A percentile compares a stretch with the other conserved stretches of the same genome.
phyloP scores from a whole-genome alignment of 1,140 invertebrate species.

The Hypsibius dujardini region DNA sequence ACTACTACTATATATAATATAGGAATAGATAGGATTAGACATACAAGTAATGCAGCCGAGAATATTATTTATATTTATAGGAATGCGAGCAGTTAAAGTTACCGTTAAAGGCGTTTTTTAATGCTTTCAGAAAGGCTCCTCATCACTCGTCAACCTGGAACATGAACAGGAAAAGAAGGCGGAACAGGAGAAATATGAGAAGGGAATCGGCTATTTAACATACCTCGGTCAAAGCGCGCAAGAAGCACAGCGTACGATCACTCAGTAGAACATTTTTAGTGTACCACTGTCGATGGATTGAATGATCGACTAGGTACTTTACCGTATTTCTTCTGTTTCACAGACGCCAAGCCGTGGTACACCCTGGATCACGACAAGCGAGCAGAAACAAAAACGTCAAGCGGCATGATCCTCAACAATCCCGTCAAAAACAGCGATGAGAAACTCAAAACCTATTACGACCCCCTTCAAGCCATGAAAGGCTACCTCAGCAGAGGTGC shows the following conservation, averaged over 20 bases:
- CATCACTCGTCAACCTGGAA: conserved; percentile 52
- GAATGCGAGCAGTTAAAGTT: too few relatives aligned
- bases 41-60: too few relatives aligned
- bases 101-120: too few relatives aligned
- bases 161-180: conserved; percentile 75
- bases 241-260: conserved; percentile 41
- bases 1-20: too few relatives aligned
- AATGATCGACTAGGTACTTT: conserved; percentile 28
- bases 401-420: conserved; percentile 37
- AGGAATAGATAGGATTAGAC: too few relatives aligned
- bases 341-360: conserved; percentile 26
- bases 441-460: conserved; percentile 35
- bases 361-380: conserved; percentile 21
- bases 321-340: neutral
- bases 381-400: conserved; percentile 46
- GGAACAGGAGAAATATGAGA: conserved; percentile 89
- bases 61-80: too few relatives aligned
- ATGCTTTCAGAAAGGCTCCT: conserved; percentile 27
- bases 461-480: conserved; percentile 55
- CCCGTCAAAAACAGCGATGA: conserved; percentile 20
- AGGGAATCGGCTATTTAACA: conserved; percentile 84
- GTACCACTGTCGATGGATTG: neutral
- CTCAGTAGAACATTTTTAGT: neutral
- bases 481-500: conserved; percentile 36
- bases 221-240: conserved; percentile 84